Percentiles rank a stretch among this genome's conserved stretches.
Evolutionary conservation across 1,140 invertebrate genomes (phyloP).

Genomic region (Hestina assimilis): DNA sequence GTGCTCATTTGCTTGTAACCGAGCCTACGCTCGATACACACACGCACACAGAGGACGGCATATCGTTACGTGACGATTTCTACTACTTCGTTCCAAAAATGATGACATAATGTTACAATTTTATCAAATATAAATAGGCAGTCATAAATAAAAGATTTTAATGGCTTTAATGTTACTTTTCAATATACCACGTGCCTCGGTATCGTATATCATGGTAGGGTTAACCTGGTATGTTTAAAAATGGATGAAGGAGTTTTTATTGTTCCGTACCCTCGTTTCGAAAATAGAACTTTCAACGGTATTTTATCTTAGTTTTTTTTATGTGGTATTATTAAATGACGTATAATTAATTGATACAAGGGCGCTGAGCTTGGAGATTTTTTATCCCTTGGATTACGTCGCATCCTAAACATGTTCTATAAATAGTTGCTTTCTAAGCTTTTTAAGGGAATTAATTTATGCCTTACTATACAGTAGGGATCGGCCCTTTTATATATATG

Average conservation of each 20-base stretch:
- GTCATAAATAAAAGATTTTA: conserved; percentile 28
- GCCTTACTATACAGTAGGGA: background rate
- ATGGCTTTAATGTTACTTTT: conserved; percentile 49
- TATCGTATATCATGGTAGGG: conserved; percentile 60
- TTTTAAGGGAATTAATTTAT: no score
- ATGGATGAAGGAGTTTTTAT: conserved; percentile 63
- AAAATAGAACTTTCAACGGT: conserved; percentile 59
- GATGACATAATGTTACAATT: background rate
- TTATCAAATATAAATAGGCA: conserved; percentile 37
- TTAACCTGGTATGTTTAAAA: conserved; percentile 55
- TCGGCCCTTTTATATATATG: background rate
- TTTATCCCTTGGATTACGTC: conserved; percentile 5
- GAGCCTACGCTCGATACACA: no score
- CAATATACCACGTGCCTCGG: conserved; percentile 54
- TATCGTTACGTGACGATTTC: no score
- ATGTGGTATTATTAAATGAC: conserved; percentile 37
- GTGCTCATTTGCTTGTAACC: no score
- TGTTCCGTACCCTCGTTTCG: conserved; percentile 42
- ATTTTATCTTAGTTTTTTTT: conserved; percentile 53
- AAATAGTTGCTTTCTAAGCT: no score
- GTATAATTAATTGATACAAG: conserved; percentile 33
- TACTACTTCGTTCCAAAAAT: background rate
- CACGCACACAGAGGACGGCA: no score
- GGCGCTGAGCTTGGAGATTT: conserved; percentile 11
- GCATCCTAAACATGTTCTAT: no score